Percentiles rank a stretch among this genome's conserved stretches.
phyloP scores from a whole-genome alignment of 2,113 vertebrate species.

The Rhea pennata region DNA sequence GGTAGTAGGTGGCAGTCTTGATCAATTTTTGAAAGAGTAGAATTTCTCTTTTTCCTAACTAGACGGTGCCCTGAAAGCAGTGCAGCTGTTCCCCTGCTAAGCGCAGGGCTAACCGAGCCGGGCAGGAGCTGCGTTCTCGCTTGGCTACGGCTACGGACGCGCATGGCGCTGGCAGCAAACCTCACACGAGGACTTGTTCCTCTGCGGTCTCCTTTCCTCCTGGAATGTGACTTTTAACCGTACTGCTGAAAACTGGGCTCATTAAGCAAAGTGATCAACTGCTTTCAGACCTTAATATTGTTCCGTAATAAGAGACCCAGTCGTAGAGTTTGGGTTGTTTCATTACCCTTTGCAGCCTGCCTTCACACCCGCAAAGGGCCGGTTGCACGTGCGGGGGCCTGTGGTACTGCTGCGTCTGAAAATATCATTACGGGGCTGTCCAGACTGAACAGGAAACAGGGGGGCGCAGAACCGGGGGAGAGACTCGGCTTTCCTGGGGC shows the following conservation, averaged over 20 bases:
- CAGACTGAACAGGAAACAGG: neutral
- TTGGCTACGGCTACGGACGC: neutral
- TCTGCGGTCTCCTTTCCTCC: neutral
- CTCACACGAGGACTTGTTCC: neutral
- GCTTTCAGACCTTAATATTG: neutral
- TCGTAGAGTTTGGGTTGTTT: neutral
- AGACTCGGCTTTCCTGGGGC: neutral
- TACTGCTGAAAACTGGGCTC: neutral
- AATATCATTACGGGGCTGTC: neutral
- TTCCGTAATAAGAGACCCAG: neutral
- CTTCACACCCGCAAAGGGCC: neutral
- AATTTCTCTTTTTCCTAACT: neutral
- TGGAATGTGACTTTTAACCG: neutral
- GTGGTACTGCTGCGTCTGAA: neutral
- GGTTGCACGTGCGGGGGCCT: fast-evolving
- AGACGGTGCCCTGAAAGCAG: fast-evolving
- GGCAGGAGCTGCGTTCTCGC: neutral
- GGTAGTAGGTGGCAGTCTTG: slow-evolving; percentile 78
- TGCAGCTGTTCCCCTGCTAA: neutral
- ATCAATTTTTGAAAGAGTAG: slow-evolving; percentile 62
- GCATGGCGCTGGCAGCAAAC: neutral
- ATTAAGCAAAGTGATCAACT: neutral
- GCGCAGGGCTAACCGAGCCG: neutral
- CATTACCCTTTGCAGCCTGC: neutral
- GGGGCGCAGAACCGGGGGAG: fast-evolving